Conservation (phyloP, 1,140 invertebrate species). For the Drosophila rufa region DNA sequence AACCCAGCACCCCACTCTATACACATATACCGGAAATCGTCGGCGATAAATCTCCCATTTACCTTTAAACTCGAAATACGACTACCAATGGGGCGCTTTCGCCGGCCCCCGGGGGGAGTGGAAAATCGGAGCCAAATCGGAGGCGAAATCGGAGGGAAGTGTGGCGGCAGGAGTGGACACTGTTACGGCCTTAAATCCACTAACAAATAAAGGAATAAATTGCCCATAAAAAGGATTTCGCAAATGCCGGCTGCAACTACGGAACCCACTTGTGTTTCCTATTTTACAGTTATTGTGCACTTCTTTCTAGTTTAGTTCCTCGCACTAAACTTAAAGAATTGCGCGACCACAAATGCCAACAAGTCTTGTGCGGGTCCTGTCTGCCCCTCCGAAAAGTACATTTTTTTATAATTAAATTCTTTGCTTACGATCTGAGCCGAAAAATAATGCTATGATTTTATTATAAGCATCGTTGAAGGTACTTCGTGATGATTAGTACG, state of each 20-base stretch:
- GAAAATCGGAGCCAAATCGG: conserved; percentile 11
- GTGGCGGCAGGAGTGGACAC: conserved; percentile 40
- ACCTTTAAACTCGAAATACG: conserved; percentile 81
- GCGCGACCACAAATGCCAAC: conserved; percentile 31
- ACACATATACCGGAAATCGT: conserved; percentile 65
- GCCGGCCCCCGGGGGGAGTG: conserved; percentile 8
- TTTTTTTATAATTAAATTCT: conserved; percentile 4
- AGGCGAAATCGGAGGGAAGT: conserved; percentile 9
- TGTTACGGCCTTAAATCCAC: conserved; percentile 78
- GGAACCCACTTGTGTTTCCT: conserved; percentile 67
- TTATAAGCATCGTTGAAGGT: neutral
- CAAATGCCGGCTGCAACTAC: conserved; percentile 77
- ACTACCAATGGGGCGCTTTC: conserved; percentile 52
- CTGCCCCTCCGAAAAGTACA: neutral
- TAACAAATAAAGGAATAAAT: conserved; percentile 83
- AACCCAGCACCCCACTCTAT: conserved; percentile 9
- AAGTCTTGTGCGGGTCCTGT: conserved; percentile 11
- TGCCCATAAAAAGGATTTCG: conserved; percentile 82
- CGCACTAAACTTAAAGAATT: conserved; percentile 31
- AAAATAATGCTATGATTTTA: neutral
- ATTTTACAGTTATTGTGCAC: conserved; percentile 66
- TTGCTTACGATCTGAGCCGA: neutral
- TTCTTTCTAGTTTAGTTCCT: conserved; percentile 46
- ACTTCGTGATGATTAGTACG: too few relatives aligned
- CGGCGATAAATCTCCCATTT: conserved; percentile 79